Evolutionary conservation across 2,797 vertebrate species (phyloP), one percentile per base, ranked within the genome.

Genomic region (Bradypodion pumilum): DNA sequence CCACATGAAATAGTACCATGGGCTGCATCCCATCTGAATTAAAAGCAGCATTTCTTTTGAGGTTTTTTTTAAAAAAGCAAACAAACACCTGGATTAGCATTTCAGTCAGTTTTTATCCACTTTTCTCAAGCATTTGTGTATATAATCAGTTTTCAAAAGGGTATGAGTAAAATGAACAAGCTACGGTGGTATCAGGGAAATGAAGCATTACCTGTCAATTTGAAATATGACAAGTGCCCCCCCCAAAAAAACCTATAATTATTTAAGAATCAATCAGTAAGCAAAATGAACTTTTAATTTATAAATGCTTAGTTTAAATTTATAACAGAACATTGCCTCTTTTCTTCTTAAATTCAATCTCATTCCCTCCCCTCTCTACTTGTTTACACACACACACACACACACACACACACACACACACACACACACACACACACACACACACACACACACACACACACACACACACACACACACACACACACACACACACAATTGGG

Each of bases 51-150:
- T 56, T 37, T 23, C 42, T 40, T 62, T 60, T 68, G 42, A 70
- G n/a, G n/a, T n/a, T n/a, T 70, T 75, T 29, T n/a, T 25, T 21
- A 13, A 7, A 4, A 9, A 9, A 68, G 16, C 63, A n/a, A n/a
- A n/a, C n/a, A n/a, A n/a, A n/a, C n/a, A 74, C 49, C 62, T 42
- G 37, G 29, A 27, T 76, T 40, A 56, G 1, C 32, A 76, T 63
- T 83, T 73, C 37, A n/a, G 29, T 32, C 37, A 77, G 35, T 83
- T 77, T 83, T 63, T 49, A 77, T 29, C 74, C 74, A 44, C 49
- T 42, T 77, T 77, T 83, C 35, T 29, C 32, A 70, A 89, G 76
- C 70, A 81, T 80, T 87, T 88, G 60, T 35, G 13, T 25, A 65
- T 76, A 78, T 81, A 78, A 6, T 9, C 42, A 37, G 19, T 16